Percentiles rank a stretch among this genome's conserved stretches.
These are phyloP conservation scores for Puffinus mauretanicus DNA, from an alignment of 2,113 vertebrate species.

Conservation along the genomic window DNA sequence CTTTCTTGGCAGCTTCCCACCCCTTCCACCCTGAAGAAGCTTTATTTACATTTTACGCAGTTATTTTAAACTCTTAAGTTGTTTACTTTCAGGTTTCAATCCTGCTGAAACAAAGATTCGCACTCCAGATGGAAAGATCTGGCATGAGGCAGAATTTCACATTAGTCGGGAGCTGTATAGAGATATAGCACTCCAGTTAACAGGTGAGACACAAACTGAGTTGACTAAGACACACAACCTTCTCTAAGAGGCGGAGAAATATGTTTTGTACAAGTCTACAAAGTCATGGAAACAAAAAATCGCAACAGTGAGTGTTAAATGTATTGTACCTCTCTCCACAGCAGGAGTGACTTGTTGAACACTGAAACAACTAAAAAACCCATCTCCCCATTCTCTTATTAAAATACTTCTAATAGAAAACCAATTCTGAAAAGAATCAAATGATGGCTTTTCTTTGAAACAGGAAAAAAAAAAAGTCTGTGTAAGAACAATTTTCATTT, in stretches of 20 bases:
- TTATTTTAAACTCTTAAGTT: neutral
- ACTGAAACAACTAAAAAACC: neutral
- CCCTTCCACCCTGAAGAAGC: neutral
- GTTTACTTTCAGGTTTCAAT: slow-evolving; percentile 84
- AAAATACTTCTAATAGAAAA: neutral
- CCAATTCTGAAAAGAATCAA: neutral
- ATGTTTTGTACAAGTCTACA: neutral
- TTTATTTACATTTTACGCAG: neutral
- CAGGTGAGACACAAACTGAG: slow-evolving; percentile 73
- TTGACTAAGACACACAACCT: neutral
- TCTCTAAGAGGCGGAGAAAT: neutral
- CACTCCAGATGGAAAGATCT: slow-evolving; percentile 86
- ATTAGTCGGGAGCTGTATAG: slow-evolving; percentile 81
- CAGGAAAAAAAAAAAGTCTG: neutral
- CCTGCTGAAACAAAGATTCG: slow-evolving; percentile 84
- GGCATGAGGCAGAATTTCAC: slow-evolving; percentile 82
- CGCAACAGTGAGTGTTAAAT: neutral
- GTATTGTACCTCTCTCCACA: neutral
- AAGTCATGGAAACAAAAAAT: neutral
- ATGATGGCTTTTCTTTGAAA: neutral
- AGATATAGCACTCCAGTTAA: slow-evolving; percentile 78
- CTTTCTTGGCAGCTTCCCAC: neutral
- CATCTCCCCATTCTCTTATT: neutral
- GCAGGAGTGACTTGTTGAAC: neutral
- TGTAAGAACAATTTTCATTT: neutral